Conservation (phyloP, 2,888 invertebrate genomes). For the Helicoverpa assulta region DNA sequence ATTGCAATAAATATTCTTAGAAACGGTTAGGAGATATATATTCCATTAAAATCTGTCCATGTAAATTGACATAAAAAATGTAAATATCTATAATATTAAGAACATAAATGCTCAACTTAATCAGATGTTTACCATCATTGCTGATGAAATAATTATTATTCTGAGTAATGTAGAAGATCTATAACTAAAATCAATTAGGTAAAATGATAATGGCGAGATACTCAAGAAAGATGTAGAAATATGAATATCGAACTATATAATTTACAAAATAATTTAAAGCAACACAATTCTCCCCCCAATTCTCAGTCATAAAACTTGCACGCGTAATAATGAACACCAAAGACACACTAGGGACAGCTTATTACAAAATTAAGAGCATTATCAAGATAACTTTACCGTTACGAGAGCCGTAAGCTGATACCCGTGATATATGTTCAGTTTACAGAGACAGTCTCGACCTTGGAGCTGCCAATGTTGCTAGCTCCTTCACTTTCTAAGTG, state of each 20-base stretch:
- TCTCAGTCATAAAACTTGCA: neutral
- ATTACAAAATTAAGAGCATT: conserved; percentile 42
- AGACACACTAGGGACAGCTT: conserved; percentile 23
- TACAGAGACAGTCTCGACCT: conserved; percentile 62
- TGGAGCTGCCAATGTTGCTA: conserved; percentile 62
- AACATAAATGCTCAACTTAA: no score
- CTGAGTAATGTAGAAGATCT: no score
- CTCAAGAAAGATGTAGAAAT: no score
- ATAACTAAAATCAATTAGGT: no score
- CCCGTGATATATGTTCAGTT: conserved; percentile 48
- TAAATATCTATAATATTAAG: no score
- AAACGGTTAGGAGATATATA: neutral
- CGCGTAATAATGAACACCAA: conserved; percentile 17
- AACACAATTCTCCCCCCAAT: neutral
- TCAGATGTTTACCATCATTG: no score
- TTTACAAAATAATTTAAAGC: neutral
- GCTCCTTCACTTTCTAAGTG: conserved; percentile 66
- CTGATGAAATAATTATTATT: no score
- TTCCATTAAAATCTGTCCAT: neutral
- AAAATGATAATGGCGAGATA: no score
- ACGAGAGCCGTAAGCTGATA: conserved; percentile 33
- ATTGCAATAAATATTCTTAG: conserved; percentile 1
- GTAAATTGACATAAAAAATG: neutral
- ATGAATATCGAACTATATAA: no score
- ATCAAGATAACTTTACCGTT: conserved; percentile 38